phyloP scores from a whole-genome alignment of 2,888 invertebrate species.

The Andrena fulva region DNA sequence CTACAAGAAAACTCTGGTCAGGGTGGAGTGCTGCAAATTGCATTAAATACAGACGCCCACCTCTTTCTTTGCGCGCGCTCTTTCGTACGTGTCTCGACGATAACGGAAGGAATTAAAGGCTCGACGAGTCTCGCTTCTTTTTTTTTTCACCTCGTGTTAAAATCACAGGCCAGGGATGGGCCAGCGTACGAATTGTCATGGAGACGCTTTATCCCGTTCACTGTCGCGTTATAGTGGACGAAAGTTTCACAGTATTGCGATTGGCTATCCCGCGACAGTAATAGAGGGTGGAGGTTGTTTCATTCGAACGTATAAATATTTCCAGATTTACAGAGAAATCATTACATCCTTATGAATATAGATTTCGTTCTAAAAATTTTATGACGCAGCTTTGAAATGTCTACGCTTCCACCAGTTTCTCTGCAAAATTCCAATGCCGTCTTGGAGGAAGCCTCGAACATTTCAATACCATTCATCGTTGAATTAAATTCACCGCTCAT shows the following conservation, averaged over 20 bases:
- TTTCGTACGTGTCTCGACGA: conserved; percentile 37
- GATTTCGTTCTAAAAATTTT: not conserved
- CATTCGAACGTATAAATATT: not conserved
- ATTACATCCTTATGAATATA: no score
- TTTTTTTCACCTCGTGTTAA: not conserved
- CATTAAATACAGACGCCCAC: conserved; percentile 35
- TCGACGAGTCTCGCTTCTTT: not conserved
- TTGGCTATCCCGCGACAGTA: not conserved
- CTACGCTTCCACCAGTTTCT: no score
- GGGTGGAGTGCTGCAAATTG: conserved; percentile 40
- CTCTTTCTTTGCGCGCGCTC: conserved; percentile 3
- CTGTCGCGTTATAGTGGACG: not conserved
- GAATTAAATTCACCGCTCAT: no score
- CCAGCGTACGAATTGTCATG: conserved; percentile 1
- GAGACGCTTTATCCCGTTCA: conserved; percentile 4
- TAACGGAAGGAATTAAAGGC: conserved; percentile 47
- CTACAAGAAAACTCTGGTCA: conserved; percentile 12
- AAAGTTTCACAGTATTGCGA: not conserved
- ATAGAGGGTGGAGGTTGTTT: not conserved
- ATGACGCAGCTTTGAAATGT: not conserved
- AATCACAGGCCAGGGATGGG: conserved; percentile 24
- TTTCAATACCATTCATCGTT: no score
- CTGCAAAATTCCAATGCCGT: no score
- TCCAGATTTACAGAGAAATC: no score
- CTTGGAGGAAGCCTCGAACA: no score